These are phyloP conservation scores for Gadus chalcogrammus DNA, from an alignment of 2,113 vertebrate genomes.

Conservation along the genomic window DNA sequence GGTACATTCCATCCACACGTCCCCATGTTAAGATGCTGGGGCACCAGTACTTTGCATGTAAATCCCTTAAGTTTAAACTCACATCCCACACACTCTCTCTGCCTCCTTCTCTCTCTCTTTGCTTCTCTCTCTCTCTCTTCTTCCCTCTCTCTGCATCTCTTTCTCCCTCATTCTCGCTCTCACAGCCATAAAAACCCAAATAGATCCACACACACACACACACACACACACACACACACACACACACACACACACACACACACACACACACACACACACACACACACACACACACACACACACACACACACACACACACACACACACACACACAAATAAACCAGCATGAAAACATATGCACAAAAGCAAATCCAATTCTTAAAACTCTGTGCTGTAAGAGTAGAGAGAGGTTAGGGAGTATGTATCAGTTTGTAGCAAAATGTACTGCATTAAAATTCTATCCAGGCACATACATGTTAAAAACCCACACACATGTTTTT, in stretches of 20 bases:
- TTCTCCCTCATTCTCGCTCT: constrained; percentile 27
- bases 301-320: no score
- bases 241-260: constrained; percentile 9
- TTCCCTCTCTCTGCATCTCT: no score
- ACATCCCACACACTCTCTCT: constrained; percentile 40
- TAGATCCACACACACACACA: constrained; percentile 11
- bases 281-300: constrained; percentile 4
- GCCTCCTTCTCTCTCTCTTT: no score
- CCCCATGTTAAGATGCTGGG: constrained; percentile 65
- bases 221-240: not conserved
- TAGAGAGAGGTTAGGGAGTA: constrained; percentile 20
- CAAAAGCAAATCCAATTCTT: constrained; percentile 51
- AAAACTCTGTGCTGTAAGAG: constrained; percentile 30
- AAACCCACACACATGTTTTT: no score
- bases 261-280: constrained; percentile 17
- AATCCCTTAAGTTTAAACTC: constrained; percentile 66
- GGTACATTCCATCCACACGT: constrained; percentile 70
- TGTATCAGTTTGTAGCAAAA: constrained; percentile 48
- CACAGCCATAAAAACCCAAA: not conserved
- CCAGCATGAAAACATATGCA: constrained; percentile 33
- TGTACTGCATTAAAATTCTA: constrained; percentile 42
- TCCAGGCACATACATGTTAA: no score
- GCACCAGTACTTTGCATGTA: constrained; percentile 61
- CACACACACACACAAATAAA: constrained; percentile 6
- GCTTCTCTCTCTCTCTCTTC: constrained; percentile 2